Base-by-base conservation (phyloP, 2,797 vertebrate genomes). In the Sebastes reedi region DNA sequence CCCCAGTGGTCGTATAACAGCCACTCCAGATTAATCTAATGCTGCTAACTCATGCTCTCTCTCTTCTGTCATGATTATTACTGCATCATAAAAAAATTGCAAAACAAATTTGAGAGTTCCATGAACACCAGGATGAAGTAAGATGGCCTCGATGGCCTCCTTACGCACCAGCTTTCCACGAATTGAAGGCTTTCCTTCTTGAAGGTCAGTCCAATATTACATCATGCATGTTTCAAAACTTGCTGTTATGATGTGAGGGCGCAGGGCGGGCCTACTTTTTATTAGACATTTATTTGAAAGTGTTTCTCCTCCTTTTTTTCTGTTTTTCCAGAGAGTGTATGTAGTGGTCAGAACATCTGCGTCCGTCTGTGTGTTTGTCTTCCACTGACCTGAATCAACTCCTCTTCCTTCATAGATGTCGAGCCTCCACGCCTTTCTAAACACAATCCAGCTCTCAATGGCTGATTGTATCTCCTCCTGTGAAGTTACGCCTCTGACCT, bases 391-490 rank as follows among this genome's bases (percentile, higher is more conserved):
- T 86, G 65, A 79, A 80, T 50, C 80, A 64, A 50, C 75, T 90
- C 68, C 59, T 78, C 75, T 84, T 71, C 87, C 86, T 58, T 60
- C 83, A 54, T 71, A 69, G 39, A 72, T 71, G 82, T 75, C 50
- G 8, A 74, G 77, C 76, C 71, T 82, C 77, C 82, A 69, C 20
- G 14, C 78, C 82, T 87, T 83, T 87, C 81, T 50, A 91, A 90
- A 91, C 82, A 85, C 18, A 84, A 22, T 54, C 75, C 73, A 29
- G 76, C 78, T 79, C 88, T 94, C 84, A 89, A 84, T 86, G 87
- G 87, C 36, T 50, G 88, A 91, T 87, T 91, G 91, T 92, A 42
- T 81, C 60, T 56, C 24, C 77, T 65, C 61, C 77, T 79, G 81
- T 42, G 50, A 72, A 74, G 83, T n/a, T 74, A 66, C 58, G 50